Evolutionary conservation across 2,888 invertebrate genomes (phyloP), one percentile per base, ranked within the genome.

Genomic region (Athalia cordata): DNA sequence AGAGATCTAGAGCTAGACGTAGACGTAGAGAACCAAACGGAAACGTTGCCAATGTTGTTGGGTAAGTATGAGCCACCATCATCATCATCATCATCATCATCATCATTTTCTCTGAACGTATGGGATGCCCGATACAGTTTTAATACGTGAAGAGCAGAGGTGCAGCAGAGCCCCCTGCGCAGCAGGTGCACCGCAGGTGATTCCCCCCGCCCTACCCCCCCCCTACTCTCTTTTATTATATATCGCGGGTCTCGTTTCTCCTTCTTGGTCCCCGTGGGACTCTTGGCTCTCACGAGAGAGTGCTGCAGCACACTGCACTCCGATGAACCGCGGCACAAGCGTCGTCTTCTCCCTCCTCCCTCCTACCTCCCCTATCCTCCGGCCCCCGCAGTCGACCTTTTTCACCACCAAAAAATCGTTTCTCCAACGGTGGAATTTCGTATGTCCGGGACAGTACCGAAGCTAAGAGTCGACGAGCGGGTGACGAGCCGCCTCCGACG

Each of bases 181-280:
- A 89, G 89, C 89, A 89, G 89, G 89, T 89, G 89, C 88, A 87
- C 87, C 84, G 89, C 89, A 89, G 89, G 89, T 89, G 81, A 79
- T 80, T 79, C 79, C 79, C 80, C 78, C 64, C 29, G 29, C 29
- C 29, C 29, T 2, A 29, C 2, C 70, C 72, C 59, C 66, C n/a
- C n/a, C n/a, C n/a, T n/a, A n/a, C n/a, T n/a, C 29, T 29, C 29
- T 29, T 29, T 29, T 29, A 29, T 29, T 77, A 66, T 79, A 79
- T 78, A 80, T 79, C 80, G 79, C 77, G 79, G 78, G 77, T 74
- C 70, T 79, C 79, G 80, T 78, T 79, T 81, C 78, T 65, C 77
- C 79, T 79, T 81, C 59, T 65, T 72, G 66, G 72, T 57, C 81
- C 74, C 62, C 74, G 74, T 80, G 81, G 78, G 80, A 83, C 79